Percentiles rank a stretch among this genome's conserved stretches.
These are phyloP conservation scores for Trichogramma pretiosum DNA, from an alignment of 1,140 invertebrate genomes.

Conservation along the genomic window DNA sequence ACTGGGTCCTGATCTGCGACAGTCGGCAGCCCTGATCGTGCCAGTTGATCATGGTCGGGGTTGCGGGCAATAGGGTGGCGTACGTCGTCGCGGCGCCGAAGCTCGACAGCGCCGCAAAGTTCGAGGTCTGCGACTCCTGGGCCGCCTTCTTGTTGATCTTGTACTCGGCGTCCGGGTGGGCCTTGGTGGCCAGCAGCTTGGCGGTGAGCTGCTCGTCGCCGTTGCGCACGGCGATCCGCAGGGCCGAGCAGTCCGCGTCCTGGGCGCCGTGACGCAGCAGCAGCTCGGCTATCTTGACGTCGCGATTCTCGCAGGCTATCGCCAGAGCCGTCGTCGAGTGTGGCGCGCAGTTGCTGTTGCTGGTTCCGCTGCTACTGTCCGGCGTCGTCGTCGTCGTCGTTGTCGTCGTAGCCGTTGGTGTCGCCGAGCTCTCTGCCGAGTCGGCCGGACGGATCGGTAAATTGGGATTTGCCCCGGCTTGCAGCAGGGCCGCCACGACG, in stretches of 20 bases:
- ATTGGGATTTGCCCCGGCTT: conserved; percentile 66
- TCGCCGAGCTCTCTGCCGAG: too few relatives aligned
- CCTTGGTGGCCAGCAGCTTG: conserved; percentile 69
- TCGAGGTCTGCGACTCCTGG: conserved; percentile 54
- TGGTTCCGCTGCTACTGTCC: too few relatives aligned
- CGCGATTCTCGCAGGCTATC: conserved; percentile 45
- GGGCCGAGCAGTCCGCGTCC: conserved; percentile 77
- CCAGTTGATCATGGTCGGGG: conserved; percentile 91
- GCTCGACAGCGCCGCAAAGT: conserved; percentile 49
- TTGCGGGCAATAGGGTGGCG: conserved; percentile 73
- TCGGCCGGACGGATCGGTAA: too few relatives aligned
- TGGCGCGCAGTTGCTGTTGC: conserved; percentile 39
- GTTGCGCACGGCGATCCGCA: conserved; percentile 60
- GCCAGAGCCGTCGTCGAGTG: conserved; percentile 35
- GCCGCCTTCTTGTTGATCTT: conserved; percentile 81
- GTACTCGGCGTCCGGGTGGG: conserved; percentile 74
- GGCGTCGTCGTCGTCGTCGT: too few relatives aligned
- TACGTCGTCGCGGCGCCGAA: conserved; percentile 65
- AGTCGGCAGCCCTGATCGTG: conserved; percentile 70
- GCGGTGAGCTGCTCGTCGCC: conserved; percentile 65
- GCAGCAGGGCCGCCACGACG: conserved; percentile 64
- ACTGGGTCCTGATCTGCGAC: conserved; percentile 62
- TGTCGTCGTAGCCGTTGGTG: too few relatives aligned
- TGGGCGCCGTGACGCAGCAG: conserved; percentile 78
- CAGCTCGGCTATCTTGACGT: conserved; percentile 57